Evolutionary conservation across 2,888 invertebrate species (phyloP), one percentile per base, ranked within the genome.

Genomic region (Ectemnius cavifrons): DNA sequence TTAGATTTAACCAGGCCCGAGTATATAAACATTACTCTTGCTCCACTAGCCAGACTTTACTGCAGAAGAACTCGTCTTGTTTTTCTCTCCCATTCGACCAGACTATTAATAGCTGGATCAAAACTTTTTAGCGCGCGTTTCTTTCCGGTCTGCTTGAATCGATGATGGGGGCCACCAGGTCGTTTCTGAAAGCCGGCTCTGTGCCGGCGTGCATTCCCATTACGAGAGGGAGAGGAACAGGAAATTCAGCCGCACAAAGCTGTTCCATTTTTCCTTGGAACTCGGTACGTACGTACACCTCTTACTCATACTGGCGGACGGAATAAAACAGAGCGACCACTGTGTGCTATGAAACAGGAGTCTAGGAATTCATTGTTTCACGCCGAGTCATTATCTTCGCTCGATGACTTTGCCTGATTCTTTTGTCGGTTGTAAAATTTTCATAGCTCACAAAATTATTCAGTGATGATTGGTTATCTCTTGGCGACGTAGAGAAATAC

Each of bases 131-230:
- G 23, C 47, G n/a, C 14, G 49, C 14, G 14, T 63, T 49, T 63
- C 49, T 63, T 63, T 52, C 63, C 52, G 63, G 49, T 63, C 63
- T 63, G 49, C 49, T 47, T 20, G 49, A 49, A 63, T 45, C 49
- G 52, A 63, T 27, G 63, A 63, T 63, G 47, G 49, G 49, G 6
- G 13, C 11, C 37, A 20, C 4, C 16, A 28, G 11, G 47, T 13
- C 4, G 20, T 11, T 18, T 46, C 63, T 20, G 52, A 63, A 23
- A 18, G 23, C 23, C 13, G 49, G n/a, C 18, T 37, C 23, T 37
- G 61, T 61, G 37, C 61, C 47, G 4, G n/a, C 63, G 62, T 46
- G 27, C 37, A 37, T 20, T 20, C 52, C 49, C 27, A 52, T 27
- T 20, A 13, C 11, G 16, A 52, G 52, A 52, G 52, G 11, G 16